Evolutionary conservation across 2,888 invertebrate genomes (phyloP).

Genomic region (Cryptus armator): DNA sequence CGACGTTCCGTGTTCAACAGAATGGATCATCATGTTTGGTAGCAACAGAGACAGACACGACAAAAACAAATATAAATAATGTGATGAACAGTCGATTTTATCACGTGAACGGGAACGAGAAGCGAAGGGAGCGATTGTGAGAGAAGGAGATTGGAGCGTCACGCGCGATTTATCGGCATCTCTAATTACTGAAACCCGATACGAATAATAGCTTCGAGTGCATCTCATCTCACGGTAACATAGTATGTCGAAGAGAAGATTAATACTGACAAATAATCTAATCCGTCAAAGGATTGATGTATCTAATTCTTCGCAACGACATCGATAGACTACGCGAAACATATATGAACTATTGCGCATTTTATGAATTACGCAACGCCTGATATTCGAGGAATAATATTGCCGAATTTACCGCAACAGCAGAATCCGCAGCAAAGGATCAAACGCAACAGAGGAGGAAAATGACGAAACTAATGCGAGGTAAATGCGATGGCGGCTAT

Average conservation of each 20-base stretch:
- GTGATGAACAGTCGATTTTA: conserved; percentile 35
- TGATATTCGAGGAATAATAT: background rate
- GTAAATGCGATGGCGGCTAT: background rate
- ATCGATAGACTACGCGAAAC: background rate
- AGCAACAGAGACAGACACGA: background rate
- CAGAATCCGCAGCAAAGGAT: background rate
- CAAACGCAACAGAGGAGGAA: background rate
- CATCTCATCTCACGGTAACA: background rate
- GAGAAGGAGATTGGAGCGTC: background rate
- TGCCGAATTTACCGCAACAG: background rate
- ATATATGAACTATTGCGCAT: background rate
- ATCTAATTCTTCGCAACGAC: conserved; percentile 29
- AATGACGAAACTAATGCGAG: background rate
- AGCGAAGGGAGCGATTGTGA: background rate
- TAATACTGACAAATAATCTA: conserved; percentile 2
- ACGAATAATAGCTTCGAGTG: conserved; percentile 5
- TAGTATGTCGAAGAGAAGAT: background rate
- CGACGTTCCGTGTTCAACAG: conserved; percentile 11
- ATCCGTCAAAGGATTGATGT: conserved; percentile 28
- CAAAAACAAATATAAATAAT: conserved; percentile 33
- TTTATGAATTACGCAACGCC: background rate
- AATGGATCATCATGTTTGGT: conserved; percentile 22
- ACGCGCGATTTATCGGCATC: conserved; percentile 16
- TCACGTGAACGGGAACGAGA: background rate
- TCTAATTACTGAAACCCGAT: conserved; percentile 53